Conservation (phyloP, 2,797 vertebrate genomes). For the Helarctos malayanus region DNA sequence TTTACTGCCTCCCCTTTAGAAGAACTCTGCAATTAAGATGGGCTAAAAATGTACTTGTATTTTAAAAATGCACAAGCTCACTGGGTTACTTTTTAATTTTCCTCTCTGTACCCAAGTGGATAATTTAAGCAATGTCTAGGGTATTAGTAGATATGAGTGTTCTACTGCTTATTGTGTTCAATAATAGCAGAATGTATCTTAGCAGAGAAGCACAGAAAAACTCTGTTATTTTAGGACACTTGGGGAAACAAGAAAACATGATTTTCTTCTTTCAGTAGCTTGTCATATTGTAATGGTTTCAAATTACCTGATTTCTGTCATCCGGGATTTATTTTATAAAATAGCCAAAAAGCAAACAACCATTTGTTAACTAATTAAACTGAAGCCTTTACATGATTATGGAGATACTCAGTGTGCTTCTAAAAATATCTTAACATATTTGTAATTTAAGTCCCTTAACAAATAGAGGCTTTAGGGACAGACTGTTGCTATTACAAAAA, state of each 20-base stretch:
- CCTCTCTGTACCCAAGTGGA: background rate
- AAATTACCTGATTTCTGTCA: background rate
- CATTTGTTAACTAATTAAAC: background rate
- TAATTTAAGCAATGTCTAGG: conserved; percentile 57
- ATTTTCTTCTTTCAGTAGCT: conserved; percentile 29
- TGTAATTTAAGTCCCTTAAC: conserved; percentile 26
- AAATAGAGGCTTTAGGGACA: conserved; percentile 31
- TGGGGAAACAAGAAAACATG: conserved; percentile 26
- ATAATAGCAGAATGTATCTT: conserved; percentile 52
- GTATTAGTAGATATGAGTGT: conserved; percentile 67
- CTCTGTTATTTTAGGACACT: background rate
- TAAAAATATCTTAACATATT: conserved; percentile 24
- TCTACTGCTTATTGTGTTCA: conserved; percentile 44
- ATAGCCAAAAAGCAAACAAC: conserved; percentile 2
- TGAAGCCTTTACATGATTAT: background rate
- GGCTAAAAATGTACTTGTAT: conserved; percentile 43
- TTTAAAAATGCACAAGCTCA: conserved; percentile 20
- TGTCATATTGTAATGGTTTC: background rate
- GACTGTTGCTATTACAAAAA: background rate
- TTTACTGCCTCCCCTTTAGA: conserved; percentile 45
- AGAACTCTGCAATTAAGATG: conserved; percentile 62
- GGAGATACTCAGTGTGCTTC: background rate
- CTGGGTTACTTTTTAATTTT: conserved; percentile 71
- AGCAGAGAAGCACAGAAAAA: conserved; percentile 60
- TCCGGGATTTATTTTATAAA: conserved; percentile 29